phyloP scores from a whole-genome alignment of 2,113 vertebrate species.

The Speoplatyrhinus poulsoni region DNA sequence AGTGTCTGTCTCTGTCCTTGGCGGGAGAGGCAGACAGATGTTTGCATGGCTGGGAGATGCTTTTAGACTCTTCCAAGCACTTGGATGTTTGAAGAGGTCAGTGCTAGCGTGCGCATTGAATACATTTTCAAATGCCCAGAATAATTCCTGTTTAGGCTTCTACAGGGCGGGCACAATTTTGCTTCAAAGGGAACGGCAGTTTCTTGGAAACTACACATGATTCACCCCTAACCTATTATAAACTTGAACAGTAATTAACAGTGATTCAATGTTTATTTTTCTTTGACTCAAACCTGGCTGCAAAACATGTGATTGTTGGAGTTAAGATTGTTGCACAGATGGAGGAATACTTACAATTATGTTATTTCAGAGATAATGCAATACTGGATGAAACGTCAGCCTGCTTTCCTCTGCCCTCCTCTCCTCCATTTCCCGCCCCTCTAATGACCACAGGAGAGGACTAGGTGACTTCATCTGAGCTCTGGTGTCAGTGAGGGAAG shows the following conservation, averaged over 20 bases:
- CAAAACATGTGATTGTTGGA: slow-evolving; percentile 27
- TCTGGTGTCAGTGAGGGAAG: slow-evolving; percentile 17
- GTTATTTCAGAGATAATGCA: slow-evolving; percentile 30
- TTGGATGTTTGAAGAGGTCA: slow-evolving; percentile 46
- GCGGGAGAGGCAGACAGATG: slow-evolving; percentile 57
- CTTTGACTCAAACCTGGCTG: neutral
- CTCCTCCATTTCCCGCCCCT: neutral
- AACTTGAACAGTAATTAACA: neutral
- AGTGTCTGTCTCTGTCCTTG: slow-evolving; percentile 48
- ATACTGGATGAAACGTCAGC: neutral
- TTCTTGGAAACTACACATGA: neutral
- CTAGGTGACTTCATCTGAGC: slow-evolving; percentile 41
- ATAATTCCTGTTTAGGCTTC: slow-evolving; percentile 7
- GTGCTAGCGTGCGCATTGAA: slow-evolving; percentile 24
- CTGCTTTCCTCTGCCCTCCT: slow-evolving; percentile 3
- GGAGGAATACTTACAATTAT: slow-evolving; percentile 26
- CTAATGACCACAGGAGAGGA: slow-evolving; percentile 13
- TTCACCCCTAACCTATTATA: neutral
- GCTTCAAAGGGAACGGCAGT: neutral
- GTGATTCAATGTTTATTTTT: no score
- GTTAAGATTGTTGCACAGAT: slow-evolving; percentile 26
- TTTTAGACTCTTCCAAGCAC: slow-evolving; percentile 57
- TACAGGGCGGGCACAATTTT: neutral
- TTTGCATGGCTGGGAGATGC: slow-evolving; percentile 51
- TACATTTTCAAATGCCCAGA: slow-evolving; percentile 26